phyloP scores from a whole-genome alignment of 1,140 invertebrate genomes.

The Heliconius melpomene region DNA sequence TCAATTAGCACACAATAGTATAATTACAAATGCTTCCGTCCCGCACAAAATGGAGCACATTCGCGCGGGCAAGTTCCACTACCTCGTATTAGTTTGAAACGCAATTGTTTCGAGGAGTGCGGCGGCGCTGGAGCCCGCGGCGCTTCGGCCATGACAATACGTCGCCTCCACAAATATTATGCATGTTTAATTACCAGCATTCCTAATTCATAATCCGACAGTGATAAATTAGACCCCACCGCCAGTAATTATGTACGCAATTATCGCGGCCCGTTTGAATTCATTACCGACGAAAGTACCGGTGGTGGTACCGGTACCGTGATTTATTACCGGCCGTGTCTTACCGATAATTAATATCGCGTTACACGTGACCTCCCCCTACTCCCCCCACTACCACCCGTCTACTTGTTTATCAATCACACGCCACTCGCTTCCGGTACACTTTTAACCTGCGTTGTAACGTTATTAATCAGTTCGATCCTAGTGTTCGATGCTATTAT shows the following conservation, averaged over 20 bases:
- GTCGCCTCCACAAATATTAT: constrained; percentile 71
- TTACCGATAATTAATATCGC: constrained; percentile 73
- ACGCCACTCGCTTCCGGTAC: constrained; percentile 48
- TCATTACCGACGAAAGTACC: constrained; percentile 71
- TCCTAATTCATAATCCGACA: constrained; percentile 80
- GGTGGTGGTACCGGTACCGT: constrained; percentile 43
- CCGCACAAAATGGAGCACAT: constrained; percentile 46
- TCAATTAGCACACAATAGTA: neutral
- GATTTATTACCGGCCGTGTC: constrained; percentile 71
- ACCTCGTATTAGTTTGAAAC: constrained; percentile 63
- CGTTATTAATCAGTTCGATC: constrained; percentile 68
- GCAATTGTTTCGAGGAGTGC: constrained; percentile 60
- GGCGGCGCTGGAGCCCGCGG: constrained; percentile 23
- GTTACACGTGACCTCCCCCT: constrained; percentile 50
- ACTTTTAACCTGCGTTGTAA: constrained; percentile 54
- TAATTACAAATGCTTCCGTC: constrained; percentile 17
- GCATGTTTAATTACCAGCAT: constrained; percentile 77
- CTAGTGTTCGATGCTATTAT: constrained; percentile 65
- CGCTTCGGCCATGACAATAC: constrained; percentile 48
- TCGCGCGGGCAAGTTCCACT: constrained; percentile 56
- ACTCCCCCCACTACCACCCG: constrained; percentile 4
- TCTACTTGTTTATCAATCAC: constrained; percentile 55
- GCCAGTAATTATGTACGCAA: constrained; percentile 77
- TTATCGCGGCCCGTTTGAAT: constrained; percentile 78
- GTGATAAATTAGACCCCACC: constrained; percentile 76